Percentiles rank a stretch among this genome's conserved stretches.
phyloP scores from a whole-genome alignment of 2,888 invertebrate genomes.

The Elegia similella region DNA sequence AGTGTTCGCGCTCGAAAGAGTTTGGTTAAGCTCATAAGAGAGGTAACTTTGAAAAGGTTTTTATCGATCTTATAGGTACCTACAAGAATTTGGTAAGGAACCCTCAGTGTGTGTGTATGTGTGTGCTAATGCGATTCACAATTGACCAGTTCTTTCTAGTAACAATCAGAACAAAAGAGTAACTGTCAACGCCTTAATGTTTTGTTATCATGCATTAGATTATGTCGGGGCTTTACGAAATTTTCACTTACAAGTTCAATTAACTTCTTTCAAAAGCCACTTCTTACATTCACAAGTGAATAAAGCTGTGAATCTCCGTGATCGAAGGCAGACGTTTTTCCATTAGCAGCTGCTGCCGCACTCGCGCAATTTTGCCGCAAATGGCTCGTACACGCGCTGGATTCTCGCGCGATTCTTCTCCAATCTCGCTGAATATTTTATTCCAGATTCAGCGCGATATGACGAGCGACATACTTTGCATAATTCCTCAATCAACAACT shows the following conservation, averaged over 20 bases:
- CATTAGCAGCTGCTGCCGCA: slow-evolving; percentile 52
- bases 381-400: slow-evolving; percentile 49
- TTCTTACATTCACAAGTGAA: slow-evolving; percentile 30
- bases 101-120: no score
- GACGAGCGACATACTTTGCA: slow-evolving; percentile 45
- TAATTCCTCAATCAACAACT: slow-evolving; percentile 55
- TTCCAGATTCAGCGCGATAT: slow-evolving; percentile 39
- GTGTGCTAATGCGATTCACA: no score
- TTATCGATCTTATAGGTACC: no score
- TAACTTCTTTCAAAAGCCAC: slow-evolving; percentile 20
- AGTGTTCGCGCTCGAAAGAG: no score
- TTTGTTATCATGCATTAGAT: no score
- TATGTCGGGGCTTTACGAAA: neutral
- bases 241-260: slow-evolving; percentile 18
- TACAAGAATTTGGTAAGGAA: no score
- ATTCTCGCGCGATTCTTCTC: slow-evolving; percentile 45
- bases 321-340: slow-evolving; percentile 54
- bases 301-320: slow-evolving; percentile 40
- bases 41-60: no score
- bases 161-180: no score
- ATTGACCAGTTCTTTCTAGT: no score
- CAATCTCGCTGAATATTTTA: slow-evolving; percentile 45
- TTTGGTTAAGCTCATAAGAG: no score
- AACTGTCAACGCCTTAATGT: no score
- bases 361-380: slow-evolving; percentile 59